Conservation (phyloP, 2,888 invertebrate species). For the Tryphoninae sp. region DNA sequence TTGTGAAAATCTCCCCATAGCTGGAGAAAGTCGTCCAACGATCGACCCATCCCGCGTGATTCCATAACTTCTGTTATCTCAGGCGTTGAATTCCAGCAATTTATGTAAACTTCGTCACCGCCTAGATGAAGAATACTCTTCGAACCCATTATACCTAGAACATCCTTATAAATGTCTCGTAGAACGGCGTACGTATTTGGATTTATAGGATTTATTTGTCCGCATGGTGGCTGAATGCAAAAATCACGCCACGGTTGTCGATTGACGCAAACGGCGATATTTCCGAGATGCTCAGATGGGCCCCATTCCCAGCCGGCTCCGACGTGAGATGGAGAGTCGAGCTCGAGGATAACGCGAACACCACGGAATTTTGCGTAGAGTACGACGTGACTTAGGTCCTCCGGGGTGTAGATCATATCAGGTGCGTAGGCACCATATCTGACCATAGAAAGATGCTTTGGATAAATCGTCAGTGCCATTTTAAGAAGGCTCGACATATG, state of each 20-base stretch:
- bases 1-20: slow-evolving; percentile 90
- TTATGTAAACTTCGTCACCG: slow-evolving; percentile 89
- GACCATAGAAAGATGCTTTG: neutral
- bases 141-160: slow-evolving; percentile 84
- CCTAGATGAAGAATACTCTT: slow-evolving; percentile 90
- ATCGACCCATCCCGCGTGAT: slow-evolving; percentile 83
- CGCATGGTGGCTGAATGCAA: slow-evolving; percentile 93
- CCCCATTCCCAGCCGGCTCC: slow-evolving; percentile 94
- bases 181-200: slow-evolving; percentile 87
- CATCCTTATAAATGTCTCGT: slow-evolving; percentile 87
- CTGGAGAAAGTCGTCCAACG: slow-evolving; percentile 85
- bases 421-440: slow-evolving; percentile 90
- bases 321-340: slow-evolving; percentile 94
- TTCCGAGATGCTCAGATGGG: slow-evolving; percentile 83
- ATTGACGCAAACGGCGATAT: slow-evolving; percentile 86
- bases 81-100: slow-evolving; percentile 89
- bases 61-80: slow-evolving; percentile 87
- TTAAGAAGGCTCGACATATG: too few relatives aligned
- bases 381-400: slow-evolving; percentile 86
- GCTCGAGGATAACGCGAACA: slow-evolving; percentile 92
- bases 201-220: slow-evolving; percentile 92
- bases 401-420: slow-evolving; percentile 86
- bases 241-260: slow-evolving; percentile 87
- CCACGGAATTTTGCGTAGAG: slow-evolving; percentile 91
- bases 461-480: neutral